phyloP scores from a whole-genome alignment of 2,888 invertebrate genomes.

The Melipona bicolor region DNA sequence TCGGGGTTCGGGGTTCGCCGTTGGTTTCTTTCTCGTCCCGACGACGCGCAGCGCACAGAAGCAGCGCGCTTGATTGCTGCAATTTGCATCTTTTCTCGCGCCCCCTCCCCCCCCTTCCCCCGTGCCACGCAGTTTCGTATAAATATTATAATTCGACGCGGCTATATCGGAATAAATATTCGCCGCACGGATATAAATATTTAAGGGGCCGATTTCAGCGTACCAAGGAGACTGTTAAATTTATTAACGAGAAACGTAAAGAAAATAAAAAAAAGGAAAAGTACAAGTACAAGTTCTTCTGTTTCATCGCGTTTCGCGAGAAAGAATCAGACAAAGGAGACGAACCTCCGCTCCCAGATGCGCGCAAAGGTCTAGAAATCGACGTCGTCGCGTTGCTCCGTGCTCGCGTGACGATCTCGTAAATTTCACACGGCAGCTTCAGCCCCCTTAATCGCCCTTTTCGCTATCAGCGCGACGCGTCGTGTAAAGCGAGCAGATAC shows the following conservation, averaged over 20 bases:
- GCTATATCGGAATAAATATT: too few relatives aligned
- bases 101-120: background rate
- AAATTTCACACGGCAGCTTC: background rate
- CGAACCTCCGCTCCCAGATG: background rate
- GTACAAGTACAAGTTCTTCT: too few relatives aligned
- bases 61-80: background rate
- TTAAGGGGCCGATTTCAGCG: conserved; percentile 11
- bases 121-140: background rate
- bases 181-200: conserved; percentile 31
- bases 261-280: too few relatives aligned
- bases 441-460: background rate
- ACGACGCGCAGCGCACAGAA: background rate
- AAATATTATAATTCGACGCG: too few relatives aligned
- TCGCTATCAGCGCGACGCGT: conserved; percentile 15
- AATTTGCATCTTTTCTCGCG: conserved; percentile 26
- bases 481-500: conserved; percentile 29
- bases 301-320: background rate
- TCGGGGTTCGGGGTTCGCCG: background rate
- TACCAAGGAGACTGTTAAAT: background rate
- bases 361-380: background rate
- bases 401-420: background rate
- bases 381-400: background rate
- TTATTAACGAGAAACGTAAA: too few relatives aligned
- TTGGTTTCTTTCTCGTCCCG: background rate
- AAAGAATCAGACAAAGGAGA: background rate